Evolutionary conservation across 2,888 invertebrate genomes (phyloP), one percentile per base, ranked within the genome.

Genomic region (Nesidiocoris tenuis): DNA sequence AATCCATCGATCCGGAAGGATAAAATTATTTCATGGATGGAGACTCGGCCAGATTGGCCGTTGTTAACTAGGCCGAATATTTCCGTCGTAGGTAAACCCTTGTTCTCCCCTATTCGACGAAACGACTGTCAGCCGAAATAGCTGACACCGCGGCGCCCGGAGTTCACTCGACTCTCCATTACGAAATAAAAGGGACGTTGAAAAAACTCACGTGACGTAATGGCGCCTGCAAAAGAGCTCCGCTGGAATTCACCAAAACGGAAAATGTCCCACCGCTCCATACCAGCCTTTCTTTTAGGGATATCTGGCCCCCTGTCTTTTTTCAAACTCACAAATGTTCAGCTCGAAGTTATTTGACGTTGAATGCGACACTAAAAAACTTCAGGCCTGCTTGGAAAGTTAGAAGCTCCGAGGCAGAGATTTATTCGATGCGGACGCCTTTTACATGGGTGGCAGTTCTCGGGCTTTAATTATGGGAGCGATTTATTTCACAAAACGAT

Each of bases 311-410:
- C 25, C 25, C 16, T n/a, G n/a, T 64, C 25, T 39, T 65, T 63
- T 61, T 39, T 65, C 2, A 9, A 39, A 3, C 21, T 18, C 25
- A 7, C 65, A 65, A 65, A 65, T 65, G 65, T 65, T 65, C 39
- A 39, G 25, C 65, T 65, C 25, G 65, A 39, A 65, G 65, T 65
- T 65, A 65, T 65, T 65, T 65, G 65, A 65, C 39, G 65, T 65
- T 65, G 18, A n/a, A 39, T 2, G 18, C 39, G 65, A 65, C 65
- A 25, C 25, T 39, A 61, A 65, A 65, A 65, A 39, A 39, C 39
- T 39, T 39, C 39, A 12, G 39, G n/a, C n/a, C n/a, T n/a, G n/a
- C n/a, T n/a, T n/a, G n/a, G n/a, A n/a, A n/a, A 39, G 39, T 39
- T 39, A 12, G 39, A 39, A 39, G 39, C 39, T 39, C 12, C 39